phyloP scores from a whole-genome alignment of 1,140 invertebrate species.

The Plectrocnemia conspersa region DNA sequence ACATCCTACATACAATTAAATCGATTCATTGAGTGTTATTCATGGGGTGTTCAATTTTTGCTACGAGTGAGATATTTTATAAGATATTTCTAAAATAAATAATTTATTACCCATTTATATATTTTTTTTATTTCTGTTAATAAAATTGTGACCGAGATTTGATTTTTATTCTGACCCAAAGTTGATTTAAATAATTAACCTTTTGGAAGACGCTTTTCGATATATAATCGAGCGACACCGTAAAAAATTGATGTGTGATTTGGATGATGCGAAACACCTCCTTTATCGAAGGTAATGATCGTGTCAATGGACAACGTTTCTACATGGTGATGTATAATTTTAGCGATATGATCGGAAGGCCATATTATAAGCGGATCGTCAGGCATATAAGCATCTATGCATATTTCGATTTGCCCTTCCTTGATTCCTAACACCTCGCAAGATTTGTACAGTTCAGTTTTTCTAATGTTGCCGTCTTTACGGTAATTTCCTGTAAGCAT shows the following conservation, averaged over 20 bases:
- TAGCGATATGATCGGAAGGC: conserved; percentile 67
- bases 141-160: too few species aligned
- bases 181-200: too few species aligned
- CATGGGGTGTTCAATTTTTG: too few species aligned
- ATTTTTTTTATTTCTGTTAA: too few species aligned
- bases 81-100: too few species aligned
- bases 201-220: conserved; percentile 67
- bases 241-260: conserved; percentile 85
- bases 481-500: conserved; percentile 65
- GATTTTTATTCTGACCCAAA: too few species aligned
- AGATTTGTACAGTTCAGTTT: conserved; percentile 73
- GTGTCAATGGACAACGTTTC: conserved; percentile 73
- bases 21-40: too few species aligned
- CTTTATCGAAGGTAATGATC: conserved; percentile 87
- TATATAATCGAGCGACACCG: conserved; percentile 69
- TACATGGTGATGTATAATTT: conserved; percentile 66
- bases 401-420: conserved; percentile 67
- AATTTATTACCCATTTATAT: too few species aligned
- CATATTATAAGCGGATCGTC: conserved; percentile 73
- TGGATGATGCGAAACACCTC: conserved; percentile 82
- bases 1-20: too few species aligned
- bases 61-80: too few species aligned
- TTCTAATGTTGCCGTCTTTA: conserved; percentile 62
- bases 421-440: conserved; percentile 74
- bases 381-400: conserved; percentile 63